Evolutionary conservation across 1,140 invertebrate genomes (phyloP).

Genomic region (Ceratitis capitata): DNA sequence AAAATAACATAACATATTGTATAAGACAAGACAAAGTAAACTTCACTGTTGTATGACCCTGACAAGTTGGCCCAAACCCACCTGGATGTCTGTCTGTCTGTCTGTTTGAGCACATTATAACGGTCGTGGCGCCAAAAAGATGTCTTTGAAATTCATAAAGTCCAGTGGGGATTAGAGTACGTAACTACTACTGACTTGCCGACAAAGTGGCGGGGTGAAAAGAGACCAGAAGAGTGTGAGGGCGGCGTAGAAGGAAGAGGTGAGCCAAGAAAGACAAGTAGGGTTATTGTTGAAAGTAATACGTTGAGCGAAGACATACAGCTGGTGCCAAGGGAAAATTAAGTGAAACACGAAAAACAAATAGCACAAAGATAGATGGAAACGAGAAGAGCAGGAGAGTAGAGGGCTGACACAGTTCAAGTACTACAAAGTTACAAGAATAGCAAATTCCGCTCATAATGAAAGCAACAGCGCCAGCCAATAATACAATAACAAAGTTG

Average conservation of each 20-base stretch:
- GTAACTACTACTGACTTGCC: neutral
- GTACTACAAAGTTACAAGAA: neutral
- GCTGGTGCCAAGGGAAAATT: slow-evolving; percentile 7
- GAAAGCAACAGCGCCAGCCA: neutral
- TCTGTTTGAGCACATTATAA: neutral
- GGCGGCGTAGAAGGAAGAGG: neutral
- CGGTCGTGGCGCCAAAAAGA: neutral
- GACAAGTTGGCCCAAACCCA: neutral
- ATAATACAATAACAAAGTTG: neutral
- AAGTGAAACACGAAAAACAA: slow-evolving; percentile 21
- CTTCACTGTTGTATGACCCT: neutral
- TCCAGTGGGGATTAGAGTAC: slow-evolving; percentile 2
- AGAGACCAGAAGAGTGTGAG: neutral
- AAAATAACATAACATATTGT: neutral
- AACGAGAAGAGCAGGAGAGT: neutral
- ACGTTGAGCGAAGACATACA: neutral
- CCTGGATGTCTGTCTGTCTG: neutral
- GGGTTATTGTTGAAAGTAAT: neutral
- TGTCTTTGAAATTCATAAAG: neutral
- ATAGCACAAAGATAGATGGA: neutral
- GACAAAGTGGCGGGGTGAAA: neutral
- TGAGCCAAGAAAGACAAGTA: too few species aligned
- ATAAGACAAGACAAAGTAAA: too few species aligned
- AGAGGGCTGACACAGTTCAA: neutral
- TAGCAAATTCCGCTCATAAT: neutral